These are phyloP conservation scores for Synanthedon andrenaeformis DNA, from an alignment of 2,888 invertebrate species.

Conservation along the genomic window DNA sequence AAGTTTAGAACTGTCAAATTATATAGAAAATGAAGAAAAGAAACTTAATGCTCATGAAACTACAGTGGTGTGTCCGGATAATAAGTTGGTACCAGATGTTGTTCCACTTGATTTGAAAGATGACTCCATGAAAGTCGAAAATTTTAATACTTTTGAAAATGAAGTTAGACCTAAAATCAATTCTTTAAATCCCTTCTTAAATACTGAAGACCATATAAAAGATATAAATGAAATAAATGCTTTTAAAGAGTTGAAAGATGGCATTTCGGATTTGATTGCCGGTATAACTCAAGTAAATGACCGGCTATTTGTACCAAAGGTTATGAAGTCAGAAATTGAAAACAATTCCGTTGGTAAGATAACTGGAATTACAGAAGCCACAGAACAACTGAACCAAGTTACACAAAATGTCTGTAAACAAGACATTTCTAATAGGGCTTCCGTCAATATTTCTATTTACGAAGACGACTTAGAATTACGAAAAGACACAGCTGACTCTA, in stretches of 20 bases:
- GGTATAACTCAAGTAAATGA: constrained; percentile 64
- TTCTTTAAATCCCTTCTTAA: constrained; percentile 52
- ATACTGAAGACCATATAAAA: constrained; percentile 43
- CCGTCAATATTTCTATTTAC: constrained; percentile 53
- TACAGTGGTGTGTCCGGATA: constrained; percentile 30
- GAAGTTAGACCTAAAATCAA: constrained; percentile 23
- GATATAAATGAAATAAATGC: constrained; percentile 60
- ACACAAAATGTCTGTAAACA: constrained; percentile 26
- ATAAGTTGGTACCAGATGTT: constrained; percentile 31
- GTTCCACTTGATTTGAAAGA: constrained; percentile 32
- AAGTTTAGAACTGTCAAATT: constrained; percentile 33
- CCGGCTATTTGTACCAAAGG: constrained; percentile 47
- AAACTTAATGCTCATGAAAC: constrained; percentile 31
- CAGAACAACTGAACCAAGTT: constrained; percentile 40
- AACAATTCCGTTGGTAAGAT: constrained; percentile 18
- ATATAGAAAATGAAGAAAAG: constrained; percentile 17
- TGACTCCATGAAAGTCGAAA: constrained; percentile 32
- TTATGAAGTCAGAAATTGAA: constrained; percentile 18
- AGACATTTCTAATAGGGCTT: constrained; percentile 38
- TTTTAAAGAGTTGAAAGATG: constrained; percentile 62
- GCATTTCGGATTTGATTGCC: constrained; percentile 62
- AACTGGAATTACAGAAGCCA: constrained; percentile 37
- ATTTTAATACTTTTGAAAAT: constrained; percentile 11
- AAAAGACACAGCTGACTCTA: constrained; percentile 52
- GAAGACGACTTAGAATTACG: constrained; percentile 55